A percentile compares a stretch with the other conserved stretches of the same genome.
Evolutionary conservation across 2,888 invertebrate species (phyloP).

Genomic region (Notodonta ziczac): DNA sequence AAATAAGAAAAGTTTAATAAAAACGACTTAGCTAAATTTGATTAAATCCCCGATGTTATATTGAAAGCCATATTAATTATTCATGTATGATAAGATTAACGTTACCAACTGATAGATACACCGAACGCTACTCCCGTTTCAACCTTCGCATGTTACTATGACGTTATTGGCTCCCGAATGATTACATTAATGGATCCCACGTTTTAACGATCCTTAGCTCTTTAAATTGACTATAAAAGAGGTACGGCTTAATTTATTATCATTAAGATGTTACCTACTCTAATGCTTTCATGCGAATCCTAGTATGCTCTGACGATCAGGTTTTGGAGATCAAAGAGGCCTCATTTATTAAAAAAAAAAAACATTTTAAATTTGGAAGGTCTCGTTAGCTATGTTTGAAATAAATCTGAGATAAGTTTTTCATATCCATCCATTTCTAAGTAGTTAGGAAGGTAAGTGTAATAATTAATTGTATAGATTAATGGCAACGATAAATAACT

Average conservation of each 20-base stretch:
- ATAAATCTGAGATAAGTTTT: neutral
- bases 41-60: slow-evolving; percentile 11
- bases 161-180: slow-evolving; percentile 75
- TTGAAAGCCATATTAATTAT: slow-evolving; percentile 51
- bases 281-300: slow-evolving; percentile 60
- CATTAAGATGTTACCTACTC: slow-evolving; percentile 60
- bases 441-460: too few relatives aligned
- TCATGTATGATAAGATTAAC: slow-evolving; percentile 51
- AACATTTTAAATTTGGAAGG: neutral
- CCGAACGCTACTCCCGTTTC: slow-evolving; percentile 35
- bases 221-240: slow-evolving; percentile 76
- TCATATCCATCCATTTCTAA: neutral
- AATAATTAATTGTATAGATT: too few relatives aligned
- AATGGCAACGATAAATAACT: too few relatives aligned
- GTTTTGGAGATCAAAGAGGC: slow-evolving; percentile 32
- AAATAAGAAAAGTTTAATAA: too few relatives aligned
- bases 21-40: too few relatives aligned
- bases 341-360: too few relatives aligned
- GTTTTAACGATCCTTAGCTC: slow-evolving; percentile 75
- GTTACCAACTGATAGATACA: slow-evolving; percentile 34
- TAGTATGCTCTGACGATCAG: slow-evolving; percentile 30
- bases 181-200: slow-evolving; percentile 76
- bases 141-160: slow-evolving; percentile 71
- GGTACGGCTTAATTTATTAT: slow-evolving; percentile 75
- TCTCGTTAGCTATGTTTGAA: neutral